Evolutionary conservation across 2,113 vertebrate species (phyloP), one percentile per base, ranked within the genome.

Genomic region (Oryzias celebensis): DNA sequence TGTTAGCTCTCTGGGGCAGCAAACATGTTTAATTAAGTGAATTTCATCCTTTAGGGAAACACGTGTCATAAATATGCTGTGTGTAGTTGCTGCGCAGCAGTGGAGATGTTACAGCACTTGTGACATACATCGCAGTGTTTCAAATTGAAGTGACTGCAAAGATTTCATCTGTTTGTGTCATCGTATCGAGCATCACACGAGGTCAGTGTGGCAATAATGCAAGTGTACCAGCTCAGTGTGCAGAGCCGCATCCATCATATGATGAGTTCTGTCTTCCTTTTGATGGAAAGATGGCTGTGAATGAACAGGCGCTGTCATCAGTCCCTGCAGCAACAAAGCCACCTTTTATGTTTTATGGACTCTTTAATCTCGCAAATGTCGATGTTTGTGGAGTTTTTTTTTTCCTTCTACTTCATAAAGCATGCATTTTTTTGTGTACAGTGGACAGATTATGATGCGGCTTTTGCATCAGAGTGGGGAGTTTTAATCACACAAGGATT

Each of bases 401-500:
- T 60, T 8, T 28, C 59, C 58, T 42, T 43, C 52, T 67, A 47
- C 61, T 77, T 73, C 69, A 46, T 16, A 31, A 31, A 36, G 43
- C 26, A 65, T 58, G 57, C 60, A 52, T 53, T 51, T 53, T 51
- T 41, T 62, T 69, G 60, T 54, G 77, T 48, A 20, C 47, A 48
- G 47, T 53, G 62, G 77, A 79, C 72, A 77, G 85, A 83, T 87
- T 85, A 82, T 87, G 81, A 87, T 87, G 71, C 46, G 70, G 56
- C 58, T 63, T 70, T 62, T 3, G 75, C 63, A 76, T 85, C 82
- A 84, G 52, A 77, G 70, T 65, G 51, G 83, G 71, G 75, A 78
- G 81, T 80, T 89, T 91, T 92, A 92, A 90, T 91, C 90, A 84
- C 86, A 89, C 75, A 44, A 69, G 85, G 83, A 91, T 89, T 90